Evolutionary conservation across 2,888 invertebrate genomes (phyloP), one percentile per base, ranked within the genome.

Genomic region (Chrysina gloriosa): DNA sequence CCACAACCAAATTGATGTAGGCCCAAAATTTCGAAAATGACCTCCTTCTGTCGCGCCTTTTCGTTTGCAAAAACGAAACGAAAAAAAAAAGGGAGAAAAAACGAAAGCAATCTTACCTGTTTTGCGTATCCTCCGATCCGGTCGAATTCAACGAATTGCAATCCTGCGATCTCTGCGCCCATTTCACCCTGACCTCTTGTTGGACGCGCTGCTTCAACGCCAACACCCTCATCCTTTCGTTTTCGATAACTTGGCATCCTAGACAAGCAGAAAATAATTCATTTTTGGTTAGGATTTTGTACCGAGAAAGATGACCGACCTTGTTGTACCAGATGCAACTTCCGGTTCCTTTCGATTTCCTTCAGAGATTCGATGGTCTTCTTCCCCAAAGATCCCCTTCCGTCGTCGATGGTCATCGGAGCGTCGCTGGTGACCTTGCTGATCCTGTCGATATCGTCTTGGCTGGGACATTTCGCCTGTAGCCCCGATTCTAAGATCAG

Each of bases 241-340:
- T 93, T 79, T 96, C 95, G 77, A 96, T 95, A 71, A 96, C 93
- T 86, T 93, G 92, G 75, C 93, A 93, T 70, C 96, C 96, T 96
- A 79, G 11, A 77, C 76, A 9, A 21, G 1, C 36, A 5, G 6
- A 34, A 54, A 36, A n/a, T 2, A n/a, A n/a, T 36, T 5, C 9
- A 11, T n/a, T 0, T 14, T 0, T 11, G 3, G 23, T 14, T 34
- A 29, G 14, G 16, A n/a, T 34, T 7, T 21, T 47, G 4, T 3
- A 47, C 3, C 5, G 6, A 7, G 3, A 2, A 7, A 3, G 31
- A 25, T 0, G 42, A 74, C 73, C 71, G 84, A 94, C 96, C 96
- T 91, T 96, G 95, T 82, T 95, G 94, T 71, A 93, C 94, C 78
- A 96, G 85, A 86, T 95, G 91, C 74, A 92, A 86, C 78, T 94